These are phyloP conservation scores for Papio anubis DNA, from an alignment of 2,113 vertebrate species.

Conservation along the genomic window DNA sequence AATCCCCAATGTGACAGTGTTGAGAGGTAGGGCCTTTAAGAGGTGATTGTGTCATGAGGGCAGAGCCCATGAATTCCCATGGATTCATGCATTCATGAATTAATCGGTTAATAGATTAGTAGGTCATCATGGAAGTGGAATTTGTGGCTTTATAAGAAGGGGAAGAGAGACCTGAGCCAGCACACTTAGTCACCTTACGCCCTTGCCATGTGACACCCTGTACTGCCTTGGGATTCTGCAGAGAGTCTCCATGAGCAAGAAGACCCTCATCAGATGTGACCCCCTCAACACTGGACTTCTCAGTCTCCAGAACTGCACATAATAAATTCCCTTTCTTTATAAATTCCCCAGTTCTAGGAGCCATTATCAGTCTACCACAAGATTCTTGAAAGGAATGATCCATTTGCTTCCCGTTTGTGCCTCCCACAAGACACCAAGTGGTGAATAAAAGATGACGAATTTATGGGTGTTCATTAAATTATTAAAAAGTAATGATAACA, in stretches of 20 bases:
- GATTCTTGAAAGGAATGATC: neutral
- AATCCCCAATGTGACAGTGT: neutral
- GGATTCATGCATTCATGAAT: neutral
- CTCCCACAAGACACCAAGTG: neutral
- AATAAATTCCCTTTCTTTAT: neutral
- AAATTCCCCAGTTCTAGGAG: neutral
- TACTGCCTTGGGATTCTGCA: neutral
- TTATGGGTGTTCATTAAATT: neutral
- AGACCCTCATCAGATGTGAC: neutral
- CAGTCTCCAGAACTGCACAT: neutral
- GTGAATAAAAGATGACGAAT: neutral
- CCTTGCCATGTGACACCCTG: neutral
- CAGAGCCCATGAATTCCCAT: neutral
- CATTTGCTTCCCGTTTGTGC: neutral
- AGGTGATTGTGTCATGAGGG: neutral
- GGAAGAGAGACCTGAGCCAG: neutral
- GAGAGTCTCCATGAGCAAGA: neutral
- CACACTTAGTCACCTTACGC: neutral
- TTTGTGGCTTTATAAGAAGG: neutral
- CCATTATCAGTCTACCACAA: neutral
- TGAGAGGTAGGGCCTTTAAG: neutral
- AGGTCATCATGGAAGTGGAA: neutral
- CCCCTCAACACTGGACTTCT: neutral
- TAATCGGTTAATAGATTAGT: neutral
- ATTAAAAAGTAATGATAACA: neutral